phyloP scores from a whole-genome alignment of 2,113 vertebrate genomes.

The Dipodomys merriami region DNA sequence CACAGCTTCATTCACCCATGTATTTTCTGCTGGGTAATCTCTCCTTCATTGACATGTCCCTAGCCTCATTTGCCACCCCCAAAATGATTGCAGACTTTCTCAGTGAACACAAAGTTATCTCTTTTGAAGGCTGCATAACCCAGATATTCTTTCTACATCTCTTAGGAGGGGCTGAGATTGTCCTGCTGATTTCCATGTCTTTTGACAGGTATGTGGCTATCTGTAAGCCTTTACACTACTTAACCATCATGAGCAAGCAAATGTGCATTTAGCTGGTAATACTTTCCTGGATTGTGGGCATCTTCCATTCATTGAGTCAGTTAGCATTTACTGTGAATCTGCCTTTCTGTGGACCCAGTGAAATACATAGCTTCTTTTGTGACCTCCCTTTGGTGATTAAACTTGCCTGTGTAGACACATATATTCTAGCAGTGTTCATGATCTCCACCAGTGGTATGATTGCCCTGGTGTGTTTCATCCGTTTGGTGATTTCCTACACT shows the following conservation, averaged over 20 bases:
- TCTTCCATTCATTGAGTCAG: constrained; percentile 57
- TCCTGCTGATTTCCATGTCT: constrained; percentile 58
- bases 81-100: constrained; percentile 67
- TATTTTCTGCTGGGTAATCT: constrained; percentile 63
- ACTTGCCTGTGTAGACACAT: constrained; percentile 57
- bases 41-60: constrained; percentile 66
- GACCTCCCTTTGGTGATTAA: constrained; percentile 64
- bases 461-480: constrained; percentile 40
- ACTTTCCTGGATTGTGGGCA: constrained; percentile 41
- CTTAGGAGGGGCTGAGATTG: constrained; percentile 40
- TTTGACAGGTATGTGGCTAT: constrained; percentile 67
- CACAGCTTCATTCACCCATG: constrained; percentile 32
- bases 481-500: constrained; percentile 56
- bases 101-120: constrained; percentile 38
- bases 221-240: constrained; percentile 66
- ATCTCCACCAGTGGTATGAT: constrained; percentile 56
- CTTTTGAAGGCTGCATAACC: constrained; percentile 51
- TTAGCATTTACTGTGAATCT: constrained; percentile 61
- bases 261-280: constrained; percentile 36
- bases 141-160: constrained; percentile 66
- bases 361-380: constrained; percentile 65
- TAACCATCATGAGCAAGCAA: constrained; percentile 41
- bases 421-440: constrained; percentile 53
- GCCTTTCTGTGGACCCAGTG: constrained; percentile 67
- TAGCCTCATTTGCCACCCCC: constrained; percentile 59